Conservation (phyloP, 2,797 vertebrate genomes). For the Fistularia tabacaria region DNA sequence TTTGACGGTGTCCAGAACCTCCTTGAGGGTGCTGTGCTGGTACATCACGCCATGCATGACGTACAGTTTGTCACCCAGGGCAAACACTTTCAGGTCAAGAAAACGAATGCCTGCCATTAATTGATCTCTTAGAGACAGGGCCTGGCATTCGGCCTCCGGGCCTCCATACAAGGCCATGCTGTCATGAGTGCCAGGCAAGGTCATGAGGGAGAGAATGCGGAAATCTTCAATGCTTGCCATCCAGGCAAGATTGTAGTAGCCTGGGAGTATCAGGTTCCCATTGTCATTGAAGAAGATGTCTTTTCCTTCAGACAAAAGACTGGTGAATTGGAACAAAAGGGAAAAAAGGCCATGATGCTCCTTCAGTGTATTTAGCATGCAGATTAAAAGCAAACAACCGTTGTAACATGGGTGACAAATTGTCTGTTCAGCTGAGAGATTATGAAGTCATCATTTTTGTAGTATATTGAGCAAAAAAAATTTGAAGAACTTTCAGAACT, state of each 20-base stretch:
- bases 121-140: constrained; percentile 49
- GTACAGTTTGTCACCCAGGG: constrained; percentile 29
- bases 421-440: too few relatives aligned
- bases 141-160: constrained; percentile 38
- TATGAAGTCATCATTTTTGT: too few relatives aligned
- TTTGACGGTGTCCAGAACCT: constrained; percentile 38
- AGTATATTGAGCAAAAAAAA: too few relatives aligned
- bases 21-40: constrained; percentile 33
- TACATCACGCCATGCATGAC: constrained; percentile 45
- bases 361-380: too few relatives aligned
- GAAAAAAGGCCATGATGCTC: too few relatives aligned
- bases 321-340: constrained; percentile 8
- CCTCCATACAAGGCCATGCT: constrained; percentile 55
- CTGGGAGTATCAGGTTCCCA: constrained; percentile 30
- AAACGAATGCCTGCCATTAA: constrained; percentile 62
- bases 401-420: too few relatives aligned
- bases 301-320: constrained; percentile 29
- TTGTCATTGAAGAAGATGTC: constrained; percentile 44
- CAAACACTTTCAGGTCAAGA: constrained; percentile 58
- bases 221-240: constrained; percentile 46
- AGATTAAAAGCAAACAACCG: too few relatives aligned
- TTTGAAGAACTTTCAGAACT: too few relatives aligned
- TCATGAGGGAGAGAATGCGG: constrained; percentile 42
- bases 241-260: constrained; percentile 47
- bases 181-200: constrained; percentile 57